These are phyloP conservation scores for Sitta europaea DNA, from an alignment of 2,113 vertebrate species.

Conservation along the genomic window DNA sequence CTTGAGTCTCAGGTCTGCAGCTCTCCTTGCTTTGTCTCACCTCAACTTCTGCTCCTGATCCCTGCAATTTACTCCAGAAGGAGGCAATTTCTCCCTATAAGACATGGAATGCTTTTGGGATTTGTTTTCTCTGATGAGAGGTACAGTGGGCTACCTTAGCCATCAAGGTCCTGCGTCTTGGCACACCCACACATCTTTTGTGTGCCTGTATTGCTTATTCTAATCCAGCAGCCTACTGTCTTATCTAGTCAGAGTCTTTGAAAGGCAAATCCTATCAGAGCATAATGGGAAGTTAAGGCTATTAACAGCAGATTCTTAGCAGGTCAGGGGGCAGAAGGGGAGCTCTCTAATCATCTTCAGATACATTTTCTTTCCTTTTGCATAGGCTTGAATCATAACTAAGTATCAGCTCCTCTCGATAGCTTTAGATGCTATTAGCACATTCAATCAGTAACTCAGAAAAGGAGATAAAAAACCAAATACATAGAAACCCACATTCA, in stretches of 20 bases:
- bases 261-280: slow-evolving; percentile 15
- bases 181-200: not conserved
- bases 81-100: not conserved
- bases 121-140: not conserved
- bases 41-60: not conserved
- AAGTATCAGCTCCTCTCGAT: not conserved
- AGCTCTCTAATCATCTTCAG: not conserved
- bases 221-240: not conserved
- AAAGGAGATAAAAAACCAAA: not conserved
- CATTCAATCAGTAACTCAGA: not conserved
- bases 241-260: not conserved
- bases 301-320: slow-evolving; percentile 5
- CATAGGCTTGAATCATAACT: not conserved
- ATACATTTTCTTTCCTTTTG: not conserved
- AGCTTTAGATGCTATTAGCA: not conserved
- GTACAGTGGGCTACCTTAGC: not conserved
- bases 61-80: not conserved
- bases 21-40: not conserved
- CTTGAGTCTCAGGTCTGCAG: not conserved
- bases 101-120: not conserved
- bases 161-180: not conserved
- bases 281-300: not conserved
- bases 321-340: not conserved
- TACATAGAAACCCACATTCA: not conserved
- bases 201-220: not conserved